Percentiles rank a stretch among this genome's conserved stretches.
phyloP scores from a whole-genome alignment of 1,140 invertebrate genomes.

The Venturia canescens region DNA sequence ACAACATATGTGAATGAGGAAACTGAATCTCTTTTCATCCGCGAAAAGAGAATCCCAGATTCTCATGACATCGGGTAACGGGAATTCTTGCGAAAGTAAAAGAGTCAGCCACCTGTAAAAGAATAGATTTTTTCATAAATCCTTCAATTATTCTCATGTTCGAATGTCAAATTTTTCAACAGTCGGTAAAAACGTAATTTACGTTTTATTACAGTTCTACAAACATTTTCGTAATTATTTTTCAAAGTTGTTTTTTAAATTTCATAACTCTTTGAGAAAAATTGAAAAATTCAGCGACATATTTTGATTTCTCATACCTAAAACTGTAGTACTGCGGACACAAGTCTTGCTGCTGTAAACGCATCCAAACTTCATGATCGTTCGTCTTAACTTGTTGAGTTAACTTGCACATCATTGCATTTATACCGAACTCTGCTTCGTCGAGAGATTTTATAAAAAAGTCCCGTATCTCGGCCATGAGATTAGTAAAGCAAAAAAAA shows the following conservation, averaged over 20 bases:
- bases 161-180: too few species aligned
- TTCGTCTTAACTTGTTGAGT: conserved; percentile 85
- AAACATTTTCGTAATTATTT: too few species aligned
- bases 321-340: conserved; percentile 98
- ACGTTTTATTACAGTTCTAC: too few species aligned
- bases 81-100: conserved; percentile 98
- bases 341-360: conserved; percentile 89
- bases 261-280: not conserved
- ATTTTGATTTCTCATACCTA: conserved; percentile 76
- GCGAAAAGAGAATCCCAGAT: conserved; percentile 98
- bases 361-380: conserved; percentile 87
- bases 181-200: too few species aligned
- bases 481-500: conserved; percentile 98
- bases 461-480: conserved; percentile 98
- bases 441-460: conserved; percentile 98
- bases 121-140: conserved; percentile 13
- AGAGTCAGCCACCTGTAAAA: conserved; percentile 93
- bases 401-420: conserved; percentile 89
- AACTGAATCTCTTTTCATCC: conserved; percentile 91
- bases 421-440: conserved; percentile 93
- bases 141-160: not conserved
- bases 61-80: conserved; percentile 95
- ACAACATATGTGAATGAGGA: conserved; percentile 94
- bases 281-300: too few species aligned
- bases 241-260: too few species aligned